A percentile compares a stretch with the other conserved stretches of the same genome.
Evolutionary conservation across 1,140 invertebrate genomes (phyloP).

Genomic region (Calliphora vicina): DNA sequence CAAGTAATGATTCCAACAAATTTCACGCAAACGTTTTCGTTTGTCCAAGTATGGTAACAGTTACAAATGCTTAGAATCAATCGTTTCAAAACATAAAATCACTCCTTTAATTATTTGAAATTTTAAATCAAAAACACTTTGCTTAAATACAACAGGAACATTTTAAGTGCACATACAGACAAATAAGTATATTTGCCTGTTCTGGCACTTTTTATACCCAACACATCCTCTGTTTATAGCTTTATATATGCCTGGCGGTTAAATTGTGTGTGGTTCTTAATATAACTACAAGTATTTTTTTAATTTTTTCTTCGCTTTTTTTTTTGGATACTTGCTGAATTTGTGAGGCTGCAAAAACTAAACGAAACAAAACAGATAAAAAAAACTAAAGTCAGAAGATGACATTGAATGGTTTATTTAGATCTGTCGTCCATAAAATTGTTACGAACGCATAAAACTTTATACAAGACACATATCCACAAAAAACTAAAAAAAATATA

Average conservation of each 20-base stretch:
- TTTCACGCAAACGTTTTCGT: too few relatives aligned
- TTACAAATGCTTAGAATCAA: too few relatives aligned
- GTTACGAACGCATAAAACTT: slow-evolving; percentile 42
- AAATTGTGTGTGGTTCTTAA: slow-evolving; percentile 26
- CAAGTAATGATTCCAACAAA: too few relatives aligned
- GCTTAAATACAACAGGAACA: background rate
- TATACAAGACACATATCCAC: background rate
- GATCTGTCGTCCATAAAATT: slow-evolving; percentile 60
- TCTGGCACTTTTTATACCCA: background rate
- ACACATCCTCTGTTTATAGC: background rate
- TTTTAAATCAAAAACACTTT: background rate
- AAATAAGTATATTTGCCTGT: background rate
- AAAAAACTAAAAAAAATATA: background rate
- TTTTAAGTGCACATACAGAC: background rate
- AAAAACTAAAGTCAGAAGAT: slow-evolving; percentile 17
- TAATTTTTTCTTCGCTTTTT: background rate
- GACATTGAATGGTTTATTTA: slow-evolving; percentile 58
- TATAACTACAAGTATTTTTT: background rate
- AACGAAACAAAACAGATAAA: background rate
- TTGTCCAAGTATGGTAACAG: too few relatives aligned
- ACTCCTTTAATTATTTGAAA: too few relatives aligned
- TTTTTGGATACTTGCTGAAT: background rate
- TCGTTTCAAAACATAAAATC: too few relatives aligned
- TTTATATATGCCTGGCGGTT: background rate
- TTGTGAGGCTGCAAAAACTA: background rate